Base-by-base conservation (phyloP, 2,113 vertebrate species). In the Corythoichthys haematopterus region DNA sequence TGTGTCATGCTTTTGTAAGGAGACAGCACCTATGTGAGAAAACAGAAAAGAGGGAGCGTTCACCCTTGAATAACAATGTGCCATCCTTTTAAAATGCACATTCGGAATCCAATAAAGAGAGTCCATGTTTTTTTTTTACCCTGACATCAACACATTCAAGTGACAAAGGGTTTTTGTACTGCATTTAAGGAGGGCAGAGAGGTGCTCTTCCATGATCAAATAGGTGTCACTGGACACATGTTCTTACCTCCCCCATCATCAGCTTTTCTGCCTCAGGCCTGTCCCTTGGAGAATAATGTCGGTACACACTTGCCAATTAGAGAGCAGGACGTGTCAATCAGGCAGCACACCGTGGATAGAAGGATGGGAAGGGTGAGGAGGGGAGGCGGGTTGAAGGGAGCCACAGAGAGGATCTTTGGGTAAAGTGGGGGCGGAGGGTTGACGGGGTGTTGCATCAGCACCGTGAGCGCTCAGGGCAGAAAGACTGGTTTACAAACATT, bases 241-340 rank as follows among this genome's bases (percentile, higher is more conserved):
- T 46, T 33, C 40, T 33, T 14, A 45, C 40, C 60, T 3, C 43
- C 2, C 20, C 43, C 60, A 12, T 20, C 58, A 60, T 45, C 11
- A 20, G 11, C 43, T 76, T 75, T 81, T 60, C 51, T 47, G 74
- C n/a, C 75, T 74, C 13, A 55, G 67, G 58, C 76, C 72, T 51
- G 46, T 84, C 81, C 84, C 82, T 71, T 68, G 62, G 88, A 86
- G 86, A 82, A 83, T 88, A 79, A 79, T 70, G 50, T 69, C 72
- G 35, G 71, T 70, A 80, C 86, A 75, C 85, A 77, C 78, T 80
- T 84, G 86, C 82, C 82, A 89, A 88, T 89, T 88, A 90, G 84
- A 88, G 82, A 72, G 78, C 71, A 68, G 80, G 84, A 63, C 72
- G 80, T 84, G 86, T 89, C 85, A 88, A 80, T 89, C 85, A 85